Conservation (phyloP, 2,113 vertebrate species). For the Erythrolamprus reginae region DNA sequence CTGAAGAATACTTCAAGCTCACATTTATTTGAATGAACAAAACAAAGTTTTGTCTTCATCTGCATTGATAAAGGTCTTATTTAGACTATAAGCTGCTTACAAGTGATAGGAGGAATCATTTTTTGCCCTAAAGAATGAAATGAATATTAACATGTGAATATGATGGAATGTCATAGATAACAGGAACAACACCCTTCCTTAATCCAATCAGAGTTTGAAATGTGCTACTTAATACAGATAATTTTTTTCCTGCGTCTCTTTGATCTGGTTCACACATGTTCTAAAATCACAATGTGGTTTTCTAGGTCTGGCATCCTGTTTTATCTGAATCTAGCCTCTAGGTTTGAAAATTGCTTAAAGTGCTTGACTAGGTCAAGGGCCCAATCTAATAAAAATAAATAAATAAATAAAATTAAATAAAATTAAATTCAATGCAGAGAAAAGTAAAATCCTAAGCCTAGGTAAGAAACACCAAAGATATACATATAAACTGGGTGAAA, state of each 20-base stretch:
- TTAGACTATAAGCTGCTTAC: neutral
- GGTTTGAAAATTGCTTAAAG: neutral
- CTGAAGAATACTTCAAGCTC: constrained; percentile 10
- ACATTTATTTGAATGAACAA: constrained; percentile 8
- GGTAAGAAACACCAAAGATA: too few relatives aligned
- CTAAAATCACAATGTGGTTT: neutral
- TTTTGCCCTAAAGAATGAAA: neutral
- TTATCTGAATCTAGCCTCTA: neutral
- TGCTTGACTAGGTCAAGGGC: neutral
- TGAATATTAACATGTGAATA: neutral
- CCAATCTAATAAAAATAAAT: too few relatives aligned
- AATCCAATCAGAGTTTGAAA: neutral
- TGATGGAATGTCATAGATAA: neutral
- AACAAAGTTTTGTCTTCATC: constrained; percentile 14
- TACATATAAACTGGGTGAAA: too few relatives aligned
- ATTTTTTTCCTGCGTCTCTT: neutral
- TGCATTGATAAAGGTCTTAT: constrained; percentile 7
- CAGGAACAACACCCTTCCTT: neutral
- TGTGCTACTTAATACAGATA: neutral
- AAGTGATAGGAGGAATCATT: neutral
- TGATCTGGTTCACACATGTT: neutral
- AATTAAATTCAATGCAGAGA: too few relatives aligned
- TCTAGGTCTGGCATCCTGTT: neutral
- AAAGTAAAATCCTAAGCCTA: too few relatives aligned
- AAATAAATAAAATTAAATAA: too few relatives aligned